Base-by-base conservation (phyloP, 2,113 vertebrate species). In the Geothlypis trichas region DNA sequence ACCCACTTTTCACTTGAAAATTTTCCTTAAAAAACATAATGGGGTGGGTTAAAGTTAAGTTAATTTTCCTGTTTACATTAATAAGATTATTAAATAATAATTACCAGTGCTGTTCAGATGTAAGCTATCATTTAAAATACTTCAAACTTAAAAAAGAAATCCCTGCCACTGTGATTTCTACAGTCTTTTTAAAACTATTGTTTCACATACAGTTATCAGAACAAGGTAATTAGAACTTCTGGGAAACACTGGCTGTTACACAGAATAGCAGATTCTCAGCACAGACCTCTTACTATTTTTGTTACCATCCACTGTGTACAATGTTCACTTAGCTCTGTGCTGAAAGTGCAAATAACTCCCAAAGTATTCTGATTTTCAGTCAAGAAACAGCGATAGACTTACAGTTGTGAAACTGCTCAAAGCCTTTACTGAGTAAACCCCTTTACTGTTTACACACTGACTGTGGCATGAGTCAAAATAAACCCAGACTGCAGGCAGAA, bases 401-500 rank as follows among this genome's bases (percentile, higher is more conserved):
- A 74, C 1, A 22, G 80, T 9, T 79, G 33, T 82, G 89, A 94
- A 87, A 55, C 58, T 89, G 78, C 31, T 91, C 23, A 61, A 82
- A 92, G 84, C 49, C 62, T 73, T 71, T 47, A 47, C 51, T 73
- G 39, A 94, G 72, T 58, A 95, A 91, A 93, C 20, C 28, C 30
- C 71, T 90, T 66, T 31, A 39, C 63, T 94, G 71, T 93, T 96
- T 96, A 94, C 87, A 91, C 82, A 85, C 81, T 47, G 78, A 69
- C 74, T 10, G 1, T 23, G 39, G 58, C 30, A 73, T 77, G 63
- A 94, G 62, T 91, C 90, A 96, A 94, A 96, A 97, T 85, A 95
- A 97, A 94, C 59, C 26, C 42, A 66, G 87, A 79, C 87, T 85
- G 35, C 46, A 89, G 62, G 84, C 65, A 91, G 78, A 76, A 93